Evolutionary conservation across 1,140 invertebrate species (phyloP).

Genomic region (Aphelenchoides avenae): DNA sequence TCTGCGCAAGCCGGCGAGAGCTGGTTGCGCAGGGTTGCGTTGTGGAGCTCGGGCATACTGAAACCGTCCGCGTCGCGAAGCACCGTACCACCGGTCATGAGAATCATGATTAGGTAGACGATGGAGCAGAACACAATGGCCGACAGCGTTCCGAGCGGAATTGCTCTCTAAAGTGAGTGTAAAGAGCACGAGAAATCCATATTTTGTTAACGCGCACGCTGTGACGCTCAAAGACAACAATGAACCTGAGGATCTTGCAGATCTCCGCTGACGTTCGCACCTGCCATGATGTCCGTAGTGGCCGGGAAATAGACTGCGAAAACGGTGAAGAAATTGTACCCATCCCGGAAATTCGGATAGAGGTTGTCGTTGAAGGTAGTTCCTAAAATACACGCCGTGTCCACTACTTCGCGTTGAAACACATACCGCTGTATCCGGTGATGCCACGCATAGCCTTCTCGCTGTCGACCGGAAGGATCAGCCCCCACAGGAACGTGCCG

Average conservation of each 20-base stretch:
- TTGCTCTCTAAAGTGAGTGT: constrained; percentile 60
- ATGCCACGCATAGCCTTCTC: constrained; percentile 75
- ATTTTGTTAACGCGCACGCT: neutral
- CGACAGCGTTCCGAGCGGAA: constrained; percentile 63
- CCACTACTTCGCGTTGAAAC: no score
- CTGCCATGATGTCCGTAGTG: constrained; percentile 86
- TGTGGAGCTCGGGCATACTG: constrained; percentile 31
- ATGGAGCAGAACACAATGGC: constrained; percentile 62
- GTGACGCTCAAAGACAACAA: neutral
- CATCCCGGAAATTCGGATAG: constrained; percentile 68
- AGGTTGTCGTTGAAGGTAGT: constrained; percentile 70
- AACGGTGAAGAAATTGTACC: constrained; percentile 78
- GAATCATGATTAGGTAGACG: constrained; percentile 61
- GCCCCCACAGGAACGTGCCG: constrained; percentile 75
- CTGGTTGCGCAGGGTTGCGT: no score
- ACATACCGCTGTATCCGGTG: constrained; percentile 70
- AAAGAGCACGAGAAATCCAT: no score
- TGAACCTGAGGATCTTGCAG: constrained; percentile 69
- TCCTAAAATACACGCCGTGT: no score
- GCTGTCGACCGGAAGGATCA: constrained; percentile 77
- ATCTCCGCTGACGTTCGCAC: constrained; percentile 90
- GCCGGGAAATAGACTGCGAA: constrained; percentile 95
- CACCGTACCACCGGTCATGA: constrained; percentile 58
- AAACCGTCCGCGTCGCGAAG: constrained; percentile 53
- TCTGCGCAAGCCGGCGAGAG: constrained; percentile 41